Evolutionary conservation across 2,797 vertebrate genomes (phyloP).

Genomic region (Tokudaia muenninki): DNA sequence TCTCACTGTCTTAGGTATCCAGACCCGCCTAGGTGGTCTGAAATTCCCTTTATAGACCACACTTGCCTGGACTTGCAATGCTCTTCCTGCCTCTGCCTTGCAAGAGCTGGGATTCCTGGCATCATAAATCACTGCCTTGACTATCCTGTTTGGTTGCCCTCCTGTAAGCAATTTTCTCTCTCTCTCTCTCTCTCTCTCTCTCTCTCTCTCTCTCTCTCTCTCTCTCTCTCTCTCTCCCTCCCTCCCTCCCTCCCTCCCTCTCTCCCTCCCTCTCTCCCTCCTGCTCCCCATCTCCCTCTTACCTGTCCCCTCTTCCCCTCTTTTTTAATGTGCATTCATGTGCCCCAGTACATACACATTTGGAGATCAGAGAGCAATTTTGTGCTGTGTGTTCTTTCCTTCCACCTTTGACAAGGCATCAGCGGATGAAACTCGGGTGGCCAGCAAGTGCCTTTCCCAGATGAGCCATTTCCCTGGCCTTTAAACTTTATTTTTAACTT

Average conservation of each 20-base stretch:
- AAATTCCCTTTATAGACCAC: background rate
- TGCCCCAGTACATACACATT: too few relatives aligned
- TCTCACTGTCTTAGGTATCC: background rate
- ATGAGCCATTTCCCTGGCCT: background rate
- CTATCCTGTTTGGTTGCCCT: background rate
- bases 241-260: background rate
- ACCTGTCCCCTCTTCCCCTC: too few relatives aligned
- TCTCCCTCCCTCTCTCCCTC: background rate
- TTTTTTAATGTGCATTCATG: background rate
- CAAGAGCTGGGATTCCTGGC: background rate
- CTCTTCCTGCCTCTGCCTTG: background rate
- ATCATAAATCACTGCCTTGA: background rate
- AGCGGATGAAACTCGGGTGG: background rate
- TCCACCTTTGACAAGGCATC: background rate
- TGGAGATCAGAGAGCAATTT: background rate
- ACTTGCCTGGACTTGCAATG: background rate
- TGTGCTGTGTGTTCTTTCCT: background rate
- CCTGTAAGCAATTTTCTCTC: background rate
- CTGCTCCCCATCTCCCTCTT: too few relatives aligned
- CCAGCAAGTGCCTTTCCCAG: background rate
- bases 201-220: background rate
- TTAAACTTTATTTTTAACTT: background rate
- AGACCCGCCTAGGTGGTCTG: background rate
- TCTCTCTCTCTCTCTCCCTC: accelerated
- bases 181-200: background rate